Evolutionary conservation across 2,888 invertebrate genomes (phyloP).

Genomic region (Troilus luridus): DNA sequence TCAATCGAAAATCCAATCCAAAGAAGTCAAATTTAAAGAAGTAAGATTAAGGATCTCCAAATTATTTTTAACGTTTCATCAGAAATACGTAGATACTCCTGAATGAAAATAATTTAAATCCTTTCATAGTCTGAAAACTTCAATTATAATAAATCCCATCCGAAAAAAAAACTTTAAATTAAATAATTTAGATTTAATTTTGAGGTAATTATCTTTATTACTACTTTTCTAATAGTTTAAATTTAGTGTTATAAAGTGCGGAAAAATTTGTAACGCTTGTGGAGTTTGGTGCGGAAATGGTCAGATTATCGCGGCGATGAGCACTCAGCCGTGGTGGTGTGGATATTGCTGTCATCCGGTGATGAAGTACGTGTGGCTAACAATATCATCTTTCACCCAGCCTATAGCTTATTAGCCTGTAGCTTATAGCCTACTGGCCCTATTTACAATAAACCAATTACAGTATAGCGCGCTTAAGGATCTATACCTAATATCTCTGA

Average conservation of each 20-base stretch:
- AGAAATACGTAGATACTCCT: no score
- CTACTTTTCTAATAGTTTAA: neutral
- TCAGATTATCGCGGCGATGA: neutral
- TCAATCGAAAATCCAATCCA: no score
- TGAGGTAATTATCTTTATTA: no score
- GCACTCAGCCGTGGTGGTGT: neutral
- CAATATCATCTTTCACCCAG: slow-evolving; percentile 1
- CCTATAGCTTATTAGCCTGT: neutral
- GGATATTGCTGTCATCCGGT: neutral
- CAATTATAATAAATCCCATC: no score
- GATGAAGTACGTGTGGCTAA: neutral
- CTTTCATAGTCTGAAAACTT: no score
- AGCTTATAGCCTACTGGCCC: neutral
- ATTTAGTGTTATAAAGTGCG: neutral
- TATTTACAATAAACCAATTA: neutral
- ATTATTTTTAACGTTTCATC: no score
- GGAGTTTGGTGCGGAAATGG: neutral
- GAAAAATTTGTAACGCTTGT: neutral
- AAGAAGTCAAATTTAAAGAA: no score
- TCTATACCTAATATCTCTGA: no score
- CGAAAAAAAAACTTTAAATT: no score
- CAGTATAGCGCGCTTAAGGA: neutral
- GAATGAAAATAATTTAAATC: no score
- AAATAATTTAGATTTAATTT: no score
- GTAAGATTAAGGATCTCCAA: neutral